Conservation (phyloP, 1,140 invertebrate species). For the Musca vetustissima region DNA sequence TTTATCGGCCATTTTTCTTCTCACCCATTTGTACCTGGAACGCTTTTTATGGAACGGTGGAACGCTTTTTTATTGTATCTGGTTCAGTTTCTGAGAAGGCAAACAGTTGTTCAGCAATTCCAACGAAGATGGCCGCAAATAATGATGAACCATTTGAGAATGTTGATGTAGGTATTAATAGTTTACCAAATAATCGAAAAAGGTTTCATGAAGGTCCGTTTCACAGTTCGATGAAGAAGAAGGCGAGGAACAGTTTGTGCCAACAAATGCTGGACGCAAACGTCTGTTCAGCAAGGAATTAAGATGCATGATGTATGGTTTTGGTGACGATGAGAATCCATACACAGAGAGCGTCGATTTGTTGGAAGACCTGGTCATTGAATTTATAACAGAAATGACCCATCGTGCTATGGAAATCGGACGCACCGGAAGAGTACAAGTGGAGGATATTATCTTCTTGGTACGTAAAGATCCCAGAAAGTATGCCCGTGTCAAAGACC, state of each 20-base stretch:
- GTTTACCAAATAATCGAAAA: neutral
- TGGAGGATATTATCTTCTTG: slow-evolving; percentile 97
- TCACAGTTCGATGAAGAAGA: slow-evolving; percentile 66
- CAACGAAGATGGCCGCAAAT: slow-evolving; percentile 3
- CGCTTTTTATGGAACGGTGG: no score
- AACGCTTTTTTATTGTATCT: no score
- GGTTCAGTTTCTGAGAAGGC: no score
- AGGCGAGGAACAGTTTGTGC: slow-evolving; percentile 64
- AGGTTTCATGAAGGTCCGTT: neutral
- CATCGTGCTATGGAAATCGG: slow-evolving; percentile 97
- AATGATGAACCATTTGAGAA: slow-evolving; percentile 46
- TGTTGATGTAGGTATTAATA: slow-evolving; percentile 36
- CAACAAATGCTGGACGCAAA: slow-evolving; percentile 74
- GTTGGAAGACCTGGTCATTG: slow-evolving; percentile 95
- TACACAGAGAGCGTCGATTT: slow-evolving; percentile 98
- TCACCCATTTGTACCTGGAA: no score
- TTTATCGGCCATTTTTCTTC: no score
- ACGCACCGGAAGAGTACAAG: slow-evolving; percentile 88
- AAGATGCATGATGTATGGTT: slow-evolving; percentile 99
- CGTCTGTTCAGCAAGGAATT: slow-evolving; percentile 88
- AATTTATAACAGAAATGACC: slow-evolving; percentile 95
- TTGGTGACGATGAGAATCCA: slow-evolving; percentile 99
- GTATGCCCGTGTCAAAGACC: slow-evolving; percentile 96
- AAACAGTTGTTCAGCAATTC: no score
- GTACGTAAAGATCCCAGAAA: slow-evolving; percentile 97